A percentile compares a stretch with the other conserved stretches of the same genome.
Conservation (phyloP, 2,888 invertebrate species). For the Spilarctia lutea region DNA sequence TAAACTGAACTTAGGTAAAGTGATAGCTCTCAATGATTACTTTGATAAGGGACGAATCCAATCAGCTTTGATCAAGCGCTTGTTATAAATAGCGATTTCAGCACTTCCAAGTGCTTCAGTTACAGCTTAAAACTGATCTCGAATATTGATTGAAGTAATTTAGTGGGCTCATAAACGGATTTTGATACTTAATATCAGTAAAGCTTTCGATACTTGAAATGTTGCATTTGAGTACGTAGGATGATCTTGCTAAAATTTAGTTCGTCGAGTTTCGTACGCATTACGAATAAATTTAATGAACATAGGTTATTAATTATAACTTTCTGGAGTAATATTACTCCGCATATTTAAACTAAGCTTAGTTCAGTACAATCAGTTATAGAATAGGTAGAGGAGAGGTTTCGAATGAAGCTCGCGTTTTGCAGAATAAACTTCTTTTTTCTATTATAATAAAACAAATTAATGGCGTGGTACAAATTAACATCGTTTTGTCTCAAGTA, state of each 20-base stretch:
- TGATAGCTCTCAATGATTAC: conserved; percentile 27
- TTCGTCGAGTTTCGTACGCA: not conserved
- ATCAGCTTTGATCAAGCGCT: conserved; percentile 33
- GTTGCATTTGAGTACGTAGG: not conserved
- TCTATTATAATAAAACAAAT: too few species aligned
- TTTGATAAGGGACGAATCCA: conserved; percentile 37
- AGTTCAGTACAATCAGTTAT: not conserved
- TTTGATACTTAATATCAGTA: not conserved
- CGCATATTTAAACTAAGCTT: not conserved
- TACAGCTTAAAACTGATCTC: conserved; percentile 19
- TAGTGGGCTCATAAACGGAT: conserved; percentile 3
- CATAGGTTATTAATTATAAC: not conserved
- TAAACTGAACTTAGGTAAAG: conserved; percentile 31
- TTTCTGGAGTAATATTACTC: not conserved
- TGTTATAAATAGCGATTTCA: conserved; percentile 26
- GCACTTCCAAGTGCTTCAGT: conserved; percentile 1
- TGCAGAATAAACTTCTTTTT: too few species aligned
- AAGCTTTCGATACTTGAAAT: not conserved
- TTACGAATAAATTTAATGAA: not conserved
- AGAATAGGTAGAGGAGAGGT: not conserved
- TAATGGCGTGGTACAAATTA: too few species aligned
- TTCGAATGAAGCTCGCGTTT: too few species aligned
- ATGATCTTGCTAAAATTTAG: not conserved
- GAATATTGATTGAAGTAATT: conserved; percentile 5
- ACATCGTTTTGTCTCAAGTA: too few species aligned